A percentile compares a stretch with the other conserved stretches of the same genome.
phyloP scores from a whole-genome alignment of 2,888 invertebrate species.

The Parnassius glacialis region DNA sequence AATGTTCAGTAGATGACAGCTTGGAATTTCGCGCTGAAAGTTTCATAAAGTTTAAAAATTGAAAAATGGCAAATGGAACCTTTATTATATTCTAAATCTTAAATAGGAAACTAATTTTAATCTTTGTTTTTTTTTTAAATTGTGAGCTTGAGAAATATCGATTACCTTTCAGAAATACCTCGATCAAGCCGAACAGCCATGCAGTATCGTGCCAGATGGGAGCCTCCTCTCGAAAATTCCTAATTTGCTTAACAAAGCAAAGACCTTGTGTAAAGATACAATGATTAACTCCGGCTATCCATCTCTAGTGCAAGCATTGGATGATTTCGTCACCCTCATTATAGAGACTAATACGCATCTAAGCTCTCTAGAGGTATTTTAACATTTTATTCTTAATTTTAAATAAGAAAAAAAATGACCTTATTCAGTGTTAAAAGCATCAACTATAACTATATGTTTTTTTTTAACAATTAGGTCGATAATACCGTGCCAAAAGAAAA shows the following conservation, averaged over 20 bases:
- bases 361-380: slow-evolving; percentile 79
- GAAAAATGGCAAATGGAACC: too few relatives aligned
- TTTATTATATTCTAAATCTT: too few relatives aligned
- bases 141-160: neutral
- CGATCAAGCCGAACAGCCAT: slow-evolving; percentile 59
- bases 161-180: slow-evolving; percentile 60
- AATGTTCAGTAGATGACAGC: too few relatives aligned
- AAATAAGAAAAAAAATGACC: too few relatives aligned
- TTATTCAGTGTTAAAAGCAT: too few relatives aligned
- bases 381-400: neutral
- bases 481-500: slow-evolving; percentile 83
- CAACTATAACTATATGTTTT: too few relatives aligned
- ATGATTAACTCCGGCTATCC: slow-evolving; percentile 82
- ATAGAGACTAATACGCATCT: slow-evolving; percentile 86
- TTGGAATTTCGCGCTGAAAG: too few relatives aligned
- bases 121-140: neutral
- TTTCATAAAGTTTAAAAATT: too few relatives aligned
- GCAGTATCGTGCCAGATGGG: slow-evolving; percentile 45
- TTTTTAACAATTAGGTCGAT: slow-evolving; percentile 68
- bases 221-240: slow-evolving; percentile 61
- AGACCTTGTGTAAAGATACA: slow-evolving; percentile 83
- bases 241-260: slow-evolving; percentile 81
- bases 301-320: slow-evolving; percentile 81
- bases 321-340: slow-evolving; percentile 83
- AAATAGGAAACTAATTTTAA: too few relatives aligned